Conservation (phyloP, 37 sponge, comb jelly and placozoan genomes). For the Cladorhizidae sp. region DNA sequence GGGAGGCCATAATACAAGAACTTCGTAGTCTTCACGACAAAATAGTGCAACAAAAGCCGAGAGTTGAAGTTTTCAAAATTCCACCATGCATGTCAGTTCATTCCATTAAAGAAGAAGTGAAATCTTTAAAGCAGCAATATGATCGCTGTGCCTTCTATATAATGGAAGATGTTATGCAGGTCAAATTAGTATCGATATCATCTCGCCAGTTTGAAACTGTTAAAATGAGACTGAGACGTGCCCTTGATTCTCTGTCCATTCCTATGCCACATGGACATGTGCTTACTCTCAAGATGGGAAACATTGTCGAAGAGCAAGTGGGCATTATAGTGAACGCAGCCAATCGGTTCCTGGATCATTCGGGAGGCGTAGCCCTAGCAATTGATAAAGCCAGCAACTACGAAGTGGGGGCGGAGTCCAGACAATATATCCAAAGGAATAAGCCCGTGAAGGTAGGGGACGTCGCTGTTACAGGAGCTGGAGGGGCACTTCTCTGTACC, state of each 20-base stretch:
- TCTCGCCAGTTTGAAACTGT: slow-evolving; percentile 58
- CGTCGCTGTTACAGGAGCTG: slow-evolving; percentile 48
- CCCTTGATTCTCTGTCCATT: background rate
- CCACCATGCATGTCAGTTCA: too few relatives aligned
- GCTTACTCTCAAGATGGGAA: slow-evolving; percentile 59
- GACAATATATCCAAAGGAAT: slow-evolving; percentile 1
- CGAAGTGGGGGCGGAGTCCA: slow-evolving; percentile 38
- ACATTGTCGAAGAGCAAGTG: slow-evolving; percentile 57
- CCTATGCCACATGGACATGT: slow-evolving; percentile 12
- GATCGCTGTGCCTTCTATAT: slow-evolving; percentile 13
- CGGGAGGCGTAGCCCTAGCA: slow-evolving; percentile 75
- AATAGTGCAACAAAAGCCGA: too few relatives aligned
- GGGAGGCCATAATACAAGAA: too few relatives aligned
- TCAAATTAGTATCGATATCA: slow-evolving; percentile 25
- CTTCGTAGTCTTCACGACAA: too few relatives aligned
- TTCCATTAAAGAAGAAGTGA: background rate
- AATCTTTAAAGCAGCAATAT: background rate
- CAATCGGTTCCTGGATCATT: slow-evolving; percentile 51
- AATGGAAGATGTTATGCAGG: slow-evolving; percentile 1
- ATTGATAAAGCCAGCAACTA: slow-evolving; percentile 49
- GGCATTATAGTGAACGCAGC: slow-evolving; percentile 79
- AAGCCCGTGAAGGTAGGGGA: slow-evolving; percentile 46
- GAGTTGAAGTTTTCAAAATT: too few relatives aligned
- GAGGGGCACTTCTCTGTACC: slow-evolving; percentile 57
- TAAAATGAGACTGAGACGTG: slow-evolving; percentile 3